Evolutionary conservation across 2,888 invertebrate genomes (phyloP).

Genomic region (Athetis lepigone): DNA sequence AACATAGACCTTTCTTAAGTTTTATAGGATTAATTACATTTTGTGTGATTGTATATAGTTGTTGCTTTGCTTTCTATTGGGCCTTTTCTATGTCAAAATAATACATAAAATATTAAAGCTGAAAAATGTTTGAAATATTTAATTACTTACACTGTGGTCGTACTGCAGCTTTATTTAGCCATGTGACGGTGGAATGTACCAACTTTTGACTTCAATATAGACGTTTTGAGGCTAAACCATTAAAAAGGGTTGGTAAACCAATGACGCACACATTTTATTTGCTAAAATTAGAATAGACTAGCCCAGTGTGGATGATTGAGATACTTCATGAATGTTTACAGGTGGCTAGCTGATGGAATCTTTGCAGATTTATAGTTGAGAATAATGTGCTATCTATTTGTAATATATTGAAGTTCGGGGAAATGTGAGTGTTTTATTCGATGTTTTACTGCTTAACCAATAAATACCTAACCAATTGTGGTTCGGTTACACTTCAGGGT

Average conservation of each 20-base stretch:
- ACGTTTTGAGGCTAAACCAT: constrained; percentile 8
- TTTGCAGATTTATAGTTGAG: constrained; percentile 10
- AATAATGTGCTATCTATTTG: constrained; percentile 1
- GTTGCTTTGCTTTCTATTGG: not conserved
- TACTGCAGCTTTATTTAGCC: not conserved
- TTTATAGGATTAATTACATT: too few relatives aligned
- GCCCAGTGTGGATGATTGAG: constrained; percentile 6
- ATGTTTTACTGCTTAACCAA: constrained; percentile 12
- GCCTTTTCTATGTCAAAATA: not conserved
- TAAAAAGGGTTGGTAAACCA: constrained; percentile 1
- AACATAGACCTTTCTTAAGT: not conserved
- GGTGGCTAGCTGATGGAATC: constrained; percentile 12
- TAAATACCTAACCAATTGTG: too few relatives aligned
- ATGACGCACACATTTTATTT: constrained; percentile 20
- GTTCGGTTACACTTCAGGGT: not conserved
- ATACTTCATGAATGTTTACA: constrained; percentile 24
- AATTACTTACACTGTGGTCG: constrained; percentile 23
- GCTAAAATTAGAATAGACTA: constrained; percentile 7
- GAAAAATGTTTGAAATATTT: not conserved
- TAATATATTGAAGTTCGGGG: not conserved
- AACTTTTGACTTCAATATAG: constrained; percentile 28
- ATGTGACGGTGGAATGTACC: not conserved
- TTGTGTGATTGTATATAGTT: too few relatives aligned
- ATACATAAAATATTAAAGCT: not conserved
- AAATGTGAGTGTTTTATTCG: not conserved